Base-by-base conservation (phyloP, 1,140 invertebrate species). In the Saccostrea cuccullata region DNA sequence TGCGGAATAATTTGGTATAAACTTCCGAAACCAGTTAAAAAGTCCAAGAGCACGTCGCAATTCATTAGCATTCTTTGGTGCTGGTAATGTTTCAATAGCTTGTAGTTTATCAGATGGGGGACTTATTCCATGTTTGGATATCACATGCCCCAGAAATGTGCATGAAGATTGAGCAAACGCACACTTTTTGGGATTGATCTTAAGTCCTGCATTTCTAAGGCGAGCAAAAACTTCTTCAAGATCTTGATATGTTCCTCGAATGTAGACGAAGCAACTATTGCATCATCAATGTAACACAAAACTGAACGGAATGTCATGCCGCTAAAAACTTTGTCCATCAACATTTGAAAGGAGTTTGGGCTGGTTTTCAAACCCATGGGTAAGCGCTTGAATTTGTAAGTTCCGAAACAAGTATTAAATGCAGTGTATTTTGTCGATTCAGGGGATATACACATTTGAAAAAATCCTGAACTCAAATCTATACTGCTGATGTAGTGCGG, bases 251-350 rank as follows among this genome's bases (percentile, higher is more conserved):
- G 56, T 58, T 58, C 11, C 11, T 58, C 11, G 4, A 36, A 15
- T 40, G 82, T 87, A 9, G n/a, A 20, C n/a, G 87, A 90, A 83
- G 82, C 67, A 67, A 91, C 77, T 26, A 84, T 87, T 70, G 85
- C 23, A 58, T 90, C 89, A 88, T 90, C 88, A 6, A 89, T 64
- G 36, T 90, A 89, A 84, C 86, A 89, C n/a, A 89, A 84, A n/a
- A 88, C 84, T n/a, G 88, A 89, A 30, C 23, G 47, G 86, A 88
- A 90, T 20, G 84, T 88, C 40, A 88, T 56, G 26, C 87, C 64
- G 23, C 86, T 58, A 23, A 90, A 67, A 56, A 86, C 56, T 58
- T 58, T 87, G 36, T 89, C 90, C 90, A 90, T 89, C 5, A 90
- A 67, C 6, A 90, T 26, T 40, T 90, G 86, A 82, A 90, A 88